Conservation (phyloP, 2,888 invertebrate genomes). For the Caenorhabditis sp. region DNA sequence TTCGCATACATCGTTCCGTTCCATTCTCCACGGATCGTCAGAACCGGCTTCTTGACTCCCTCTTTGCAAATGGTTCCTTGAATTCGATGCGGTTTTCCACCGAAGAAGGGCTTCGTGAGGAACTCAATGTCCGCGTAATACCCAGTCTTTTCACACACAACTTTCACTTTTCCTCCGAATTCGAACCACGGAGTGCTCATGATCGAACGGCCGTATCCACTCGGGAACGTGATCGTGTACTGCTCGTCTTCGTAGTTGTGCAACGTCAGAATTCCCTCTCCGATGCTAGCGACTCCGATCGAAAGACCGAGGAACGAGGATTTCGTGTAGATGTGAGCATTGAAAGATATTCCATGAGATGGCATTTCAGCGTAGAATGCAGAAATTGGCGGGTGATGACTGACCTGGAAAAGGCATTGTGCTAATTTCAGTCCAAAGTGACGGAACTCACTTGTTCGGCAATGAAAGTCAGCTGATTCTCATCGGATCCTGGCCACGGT, state of each 20-base stretch:
- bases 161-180: conserved; percentile 91
- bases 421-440: no score
- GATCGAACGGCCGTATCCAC: conserved; percentile 96
- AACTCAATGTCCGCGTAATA: conserved; percentile 94
- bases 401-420: no score
- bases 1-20: conserved; percentile 94
- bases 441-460: conserved; percentile 99
- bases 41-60: conserved; percentile 73
- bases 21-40: conserved; percentile 88
- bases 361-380: conserved; percentile 98
- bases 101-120: conserved; percentile 85
- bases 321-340: conserved; percentile 98
- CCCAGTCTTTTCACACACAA: conserved; percentile 91
- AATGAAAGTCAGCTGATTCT: conserved; percentile 91
- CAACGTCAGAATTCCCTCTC: conserved; percentile 92
- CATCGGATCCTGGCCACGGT: conserved; percentile 91
- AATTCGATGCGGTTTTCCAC: conserved; percentile 77
- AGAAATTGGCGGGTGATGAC: conserved; percentile 98
- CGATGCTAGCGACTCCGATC: conserved; percentile 89
- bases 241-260: conserved; percentile 90
- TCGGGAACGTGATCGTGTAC: conserved; percentile 96
- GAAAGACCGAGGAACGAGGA: conserved; percentile 98
- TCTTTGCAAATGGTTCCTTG: conserved; percentile 69
- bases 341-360: conserved; percentile 90
- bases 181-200: conserved; percentile 99